Evolutionary conservation across 2,888 invertebrate species (phyloP), one percentile per base, ranked within the genome.

Genomic region (Macroteleia sp.): DNA sequence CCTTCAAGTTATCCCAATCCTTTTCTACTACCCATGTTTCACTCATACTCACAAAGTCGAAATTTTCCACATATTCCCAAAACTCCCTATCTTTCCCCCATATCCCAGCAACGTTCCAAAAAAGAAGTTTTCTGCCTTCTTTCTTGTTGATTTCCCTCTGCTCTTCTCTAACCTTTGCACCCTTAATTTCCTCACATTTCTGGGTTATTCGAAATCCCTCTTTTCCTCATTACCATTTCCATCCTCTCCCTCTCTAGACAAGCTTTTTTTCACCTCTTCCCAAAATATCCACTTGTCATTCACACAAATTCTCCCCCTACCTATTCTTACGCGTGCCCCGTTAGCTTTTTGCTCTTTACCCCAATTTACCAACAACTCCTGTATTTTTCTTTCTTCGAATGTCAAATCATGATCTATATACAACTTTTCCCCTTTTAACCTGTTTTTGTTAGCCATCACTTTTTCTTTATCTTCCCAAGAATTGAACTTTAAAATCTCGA

Each of bases 11-110:
- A 0, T 44, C 39, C 77, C 80, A 79, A 1, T 16, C 52, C 17
- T 77, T 80, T 22, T 79, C 71, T 4, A 44, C 70, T 16, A 77
- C 6, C 81, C 81, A 79, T 4, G 81, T 82, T 20, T 79, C 76
- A n/a, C n/a, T n/a, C n/a, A n/a, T n/a, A n/a, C n/a, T n/a, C n/a
- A 82, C 22, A 2, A 75, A 56, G 3, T 80, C 76, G 17, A 54
- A 77, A 9, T 1, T 32, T 19, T 50, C 32, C 19, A 50, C 14
- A 20, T 32, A 50, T 14, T 32, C 12, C 50, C 50, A 50, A 19
- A 32, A 17, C 5, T 17, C 67, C 22, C 2, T 46, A 16, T 79
- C 75, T 22, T 81, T 82, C 0, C 56, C 64, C 16, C 16, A 16
- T 22, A 80, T 0, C 1, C 77, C 80, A 4, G 80, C 81, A 9